These are phyloP conservation scores for Sitta europaea DNA, from an alignment of 2,113 vertebrate genomes.

Conservation along the genomic window DNA sequence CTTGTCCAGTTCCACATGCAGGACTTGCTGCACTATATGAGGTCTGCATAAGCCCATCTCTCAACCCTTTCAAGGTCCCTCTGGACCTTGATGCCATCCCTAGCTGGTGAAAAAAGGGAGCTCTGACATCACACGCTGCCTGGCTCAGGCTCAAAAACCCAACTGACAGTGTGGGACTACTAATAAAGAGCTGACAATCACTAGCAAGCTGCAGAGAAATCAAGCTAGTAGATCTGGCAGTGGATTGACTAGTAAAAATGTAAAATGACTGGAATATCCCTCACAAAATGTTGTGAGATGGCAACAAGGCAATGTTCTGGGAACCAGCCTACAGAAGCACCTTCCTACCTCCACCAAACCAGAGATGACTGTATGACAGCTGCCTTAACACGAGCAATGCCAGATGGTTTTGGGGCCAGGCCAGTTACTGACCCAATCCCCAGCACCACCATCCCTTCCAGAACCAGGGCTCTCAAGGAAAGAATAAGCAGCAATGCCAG, in stretches of 20 bases:
- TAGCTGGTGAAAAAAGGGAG: background rate
- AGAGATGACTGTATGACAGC: background rate
- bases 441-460: background rate
- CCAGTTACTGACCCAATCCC: background rate
- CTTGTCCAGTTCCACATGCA: too few species aligned
- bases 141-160: background rate
- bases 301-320: background rate
- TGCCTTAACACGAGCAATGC: background rate
- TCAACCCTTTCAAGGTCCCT: background rate
- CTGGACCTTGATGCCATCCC: background rate
- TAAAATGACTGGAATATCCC: background rate
- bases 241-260: background rate
- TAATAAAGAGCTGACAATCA: background rate
- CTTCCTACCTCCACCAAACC: background rate
- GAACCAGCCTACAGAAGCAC: background rate
- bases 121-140: background rate
- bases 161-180: background rate
- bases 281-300: background rate
- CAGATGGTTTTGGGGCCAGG: background rate
- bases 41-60: background rate
- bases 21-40: background rate
- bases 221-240: background rate
- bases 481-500: background rate
- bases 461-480: background rate
- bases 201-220: background rate